phyloP scores from a whole-genome alignment of 2,113 vertebrate genomes.

The Peromyscus maniculatus region DNA sequence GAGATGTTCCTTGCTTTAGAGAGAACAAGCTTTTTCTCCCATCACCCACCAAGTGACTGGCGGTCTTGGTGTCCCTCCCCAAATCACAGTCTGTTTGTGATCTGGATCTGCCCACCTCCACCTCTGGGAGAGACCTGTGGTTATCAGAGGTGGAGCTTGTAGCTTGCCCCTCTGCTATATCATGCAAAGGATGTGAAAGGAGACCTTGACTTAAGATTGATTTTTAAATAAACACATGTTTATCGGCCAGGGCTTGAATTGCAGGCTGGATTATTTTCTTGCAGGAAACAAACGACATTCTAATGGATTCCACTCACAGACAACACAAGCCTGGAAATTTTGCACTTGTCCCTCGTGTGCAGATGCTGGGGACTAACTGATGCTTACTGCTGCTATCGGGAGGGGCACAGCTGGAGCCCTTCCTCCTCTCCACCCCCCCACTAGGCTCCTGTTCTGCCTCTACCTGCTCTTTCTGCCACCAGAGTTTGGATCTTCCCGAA shows the following conservation, averaged over 20 bases:
- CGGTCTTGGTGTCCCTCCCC: neutral
- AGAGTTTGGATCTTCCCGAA: neutral
- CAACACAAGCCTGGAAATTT: conserved; percentile 84
- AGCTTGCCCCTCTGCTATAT: neutral
- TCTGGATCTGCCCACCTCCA: conserved; percentile 59
- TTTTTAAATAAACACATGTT: conserved; percentile 90
- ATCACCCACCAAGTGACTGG: accelerated
- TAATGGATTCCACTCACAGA: conserved; percentile 89
- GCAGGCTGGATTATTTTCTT: conserved; percentile 81
- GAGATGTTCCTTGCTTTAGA: neutral
- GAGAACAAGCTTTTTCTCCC: neutral
- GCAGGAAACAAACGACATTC: conserved; percentile 82
- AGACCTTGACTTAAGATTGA: conserved; percentile 85
- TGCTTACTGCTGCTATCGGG: conserved; percentile 22
- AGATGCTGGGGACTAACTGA: conserved; percentile 55
- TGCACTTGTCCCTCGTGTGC: conserved; percentile 85
- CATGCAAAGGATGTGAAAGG: conserved; percentile 78
- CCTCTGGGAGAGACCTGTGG: conserved; percentile 61
- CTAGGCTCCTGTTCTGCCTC: no score
- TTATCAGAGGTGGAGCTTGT: conserved; percentile 71
- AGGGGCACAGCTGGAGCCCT: neutral
- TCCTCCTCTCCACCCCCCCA: accelerated
- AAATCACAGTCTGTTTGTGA: conserved; percentile 12
- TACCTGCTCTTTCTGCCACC: neutral
- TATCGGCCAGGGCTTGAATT: conserved; percentile 86